phyloP scores from a whole-genome alignment of 2,888 invertebrate species.

The Drosophila rubida region DNA sequence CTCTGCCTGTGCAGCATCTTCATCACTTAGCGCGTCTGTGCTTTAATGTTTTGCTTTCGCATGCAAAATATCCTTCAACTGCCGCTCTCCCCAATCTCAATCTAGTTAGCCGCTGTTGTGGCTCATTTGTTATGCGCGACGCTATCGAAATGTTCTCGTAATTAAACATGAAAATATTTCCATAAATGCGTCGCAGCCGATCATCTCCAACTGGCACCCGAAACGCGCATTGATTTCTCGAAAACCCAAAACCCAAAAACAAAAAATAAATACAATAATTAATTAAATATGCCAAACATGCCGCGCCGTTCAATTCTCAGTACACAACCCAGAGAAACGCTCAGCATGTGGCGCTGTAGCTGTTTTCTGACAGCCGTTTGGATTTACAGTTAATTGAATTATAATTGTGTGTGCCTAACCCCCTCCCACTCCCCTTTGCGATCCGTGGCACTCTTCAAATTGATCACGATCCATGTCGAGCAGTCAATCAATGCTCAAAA shows the following conservation, averaged over 20 bases:
- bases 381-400: conserved; percentile 75
- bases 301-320: conserved; percentile 35
- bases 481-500: conserved; percentile 68
- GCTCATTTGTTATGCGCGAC: conserved; percentile 59
- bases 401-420: conserved; percentile 55
- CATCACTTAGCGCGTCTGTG: conserved; percentile 48
- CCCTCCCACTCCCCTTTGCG: background rate
- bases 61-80: conserved; percentile 50
- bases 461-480: conserved; percentile 69
- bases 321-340: conserved; percentile 18
- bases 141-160: conserved; percentile 59
- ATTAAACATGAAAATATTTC: conserved; percentile 73
- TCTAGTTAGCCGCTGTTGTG: conserved; percentile 49
- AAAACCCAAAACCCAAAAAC: background rate
- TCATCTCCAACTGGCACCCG: conserved; percentile 9
- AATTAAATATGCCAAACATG: conserved; percentile 75
- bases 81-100: conserved; percentile 37
- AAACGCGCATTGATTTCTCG: conserved; percentile 18
- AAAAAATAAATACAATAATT: conserved; percentile 57
- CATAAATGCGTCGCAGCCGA: conserved; percentile 51
- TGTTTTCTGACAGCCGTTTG: conserved; percentile 29
- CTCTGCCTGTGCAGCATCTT: conserved; percentile 37
- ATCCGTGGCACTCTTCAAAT: conserved; percentile 29
- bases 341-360: conserved; percentile 67
- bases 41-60: conserved; percentile 30